phyloP scores from a whole-genome alignment of 2,113 vertebrate species.

The Cichladusa arquata region DNA sequence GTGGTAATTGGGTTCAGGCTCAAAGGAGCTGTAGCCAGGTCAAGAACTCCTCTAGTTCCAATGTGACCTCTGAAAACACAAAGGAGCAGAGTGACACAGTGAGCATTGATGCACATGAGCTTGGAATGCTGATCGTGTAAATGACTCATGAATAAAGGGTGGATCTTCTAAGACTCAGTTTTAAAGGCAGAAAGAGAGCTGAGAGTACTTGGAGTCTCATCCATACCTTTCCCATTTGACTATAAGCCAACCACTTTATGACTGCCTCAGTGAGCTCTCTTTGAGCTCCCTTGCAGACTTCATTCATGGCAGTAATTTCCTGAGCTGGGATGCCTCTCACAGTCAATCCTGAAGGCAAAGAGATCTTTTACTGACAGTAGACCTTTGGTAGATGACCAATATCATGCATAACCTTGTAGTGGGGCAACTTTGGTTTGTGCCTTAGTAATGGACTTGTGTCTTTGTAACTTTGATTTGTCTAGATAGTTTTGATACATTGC shows the following conservation, averaged over 20 bases:
- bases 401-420: background rate
- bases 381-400: background rate
- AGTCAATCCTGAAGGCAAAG: background rate
- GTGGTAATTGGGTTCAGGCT: background rate
- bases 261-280: background rate
- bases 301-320: background rate
- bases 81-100: background rate
- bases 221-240: background rate
- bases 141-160: background rate
- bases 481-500: background rate
- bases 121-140: accelerated
- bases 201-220: background rate
- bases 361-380: background rate
- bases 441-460: background rate
- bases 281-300: background rate
- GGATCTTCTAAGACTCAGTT: background rate
- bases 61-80: background rate
- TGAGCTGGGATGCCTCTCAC: background rate
- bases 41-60: background rate
- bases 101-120: background rate
- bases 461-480: background rate
- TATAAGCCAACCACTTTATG: background rate
- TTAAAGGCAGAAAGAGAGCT: background rate
- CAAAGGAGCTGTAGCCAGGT: background rate
- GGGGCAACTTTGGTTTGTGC: background rate